A percentile compares a stretch with the other conserved stretches of the same genome.
Conservation (phyloP, 2,797 vertebrate genomes). For the Hyperoplus immaculatus region DNA sequence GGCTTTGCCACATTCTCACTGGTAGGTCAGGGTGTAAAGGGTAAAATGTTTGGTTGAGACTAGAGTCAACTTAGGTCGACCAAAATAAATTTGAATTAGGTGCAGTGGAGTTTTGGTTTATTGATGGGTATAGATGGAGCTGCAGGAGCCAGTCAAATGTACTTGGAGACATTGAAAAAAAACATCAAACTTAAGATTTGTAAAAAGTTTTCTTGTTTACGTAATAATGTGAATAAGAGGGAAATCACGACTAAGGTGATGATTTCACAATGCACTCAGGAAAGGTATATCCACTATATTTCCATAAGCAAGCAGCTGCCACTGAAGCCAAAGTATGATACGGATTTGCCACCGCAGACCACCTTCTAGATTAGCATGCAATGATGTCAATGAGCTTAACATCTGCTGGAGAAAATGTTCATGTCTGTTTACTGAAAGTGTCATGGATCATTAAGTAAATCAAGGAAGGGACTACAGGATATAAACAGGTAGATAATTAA, state of each 20-base stretch:
- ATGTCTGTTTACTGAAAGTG: slow-evolving; percentile 59
- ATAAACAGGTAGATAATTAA: slow-evolving; percentile 48
- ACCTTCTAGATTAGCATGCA: slow-evolving; percentile 52
- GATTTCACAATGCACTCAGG: slow-evolving; percentile 24
- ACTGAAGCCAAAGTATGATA: slow-evolving; percentile 41
- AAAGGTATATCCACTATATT: slow-evolving; percentile 32
- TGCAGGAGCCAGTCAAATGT: slow-evolving; percentile 39
- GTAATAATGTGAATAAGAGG: background rate
- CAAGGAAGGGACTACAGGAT: slow-evolving; percentile 43
- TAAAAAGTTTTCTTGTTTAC: background rate
- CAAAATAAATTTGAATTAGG: slow-evolving; percentile 56
- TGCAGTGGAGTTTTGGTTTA: slow-evolving; percentile 26
- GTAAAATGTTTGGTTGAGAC: slow-evolving; percentile 48
- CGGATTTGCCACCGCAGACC: slow-evolving; percentile 50
- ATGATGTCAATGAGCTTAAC: slow-evolving; percentile 62
- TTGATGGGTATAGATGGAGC: slow-evolving; percentile 48
- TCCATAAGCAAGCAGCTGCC: slow-evolving; percentile 16
- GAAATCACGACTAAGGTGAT: slow-evolving; percentile 20
- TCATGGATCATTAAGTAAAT: slow-evolving; percentile 60
- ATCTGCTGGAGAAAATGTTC: slow-evolving; percentile 54
- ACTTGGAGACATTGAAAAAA: background rate
- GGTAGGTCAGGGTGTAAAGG: slow-evolving; percentile 50
- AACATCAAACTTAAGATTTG: slow-evolving; percentile 9
- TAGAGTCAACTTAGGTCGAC: slow-evolving; percentile 62
- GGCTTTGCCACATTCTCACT: slow-evolving; percentile 50